Evolutionary conservation across 2,113 vertebrate species (phyloP), one percentile per base, ranked within the genome.

Genomic region (Genyomyrus donnyi): DNA sequence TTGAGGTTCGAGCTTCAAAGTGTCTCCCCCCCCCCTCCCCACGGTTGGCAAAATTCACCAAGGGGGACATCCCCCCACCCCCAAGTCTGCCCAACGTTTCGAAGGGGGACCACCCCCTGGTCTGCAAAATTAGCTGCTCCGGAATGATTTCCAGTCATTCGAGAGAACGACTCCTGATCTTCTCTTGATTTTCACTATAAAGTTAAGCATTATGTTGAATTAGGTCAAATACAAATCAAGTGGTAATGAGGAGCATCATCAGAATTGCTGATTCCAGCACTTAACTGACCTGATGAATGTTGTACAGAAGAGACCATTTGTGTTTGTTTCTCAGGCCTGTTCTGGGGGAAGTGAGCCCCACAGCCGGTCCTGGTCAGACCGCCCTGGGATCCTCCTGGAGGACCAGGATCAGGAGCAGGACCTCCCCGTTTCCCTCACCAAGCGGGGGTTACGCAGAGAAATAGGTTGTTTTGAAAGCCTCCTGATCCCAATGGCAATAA

Each of bases 401-500:
- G 13, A 3, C 0, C 13, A 45, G 80, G 19, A 84, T n/a, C 15
- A 21, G 80, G 27, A 77, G 10, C 42, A 48, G 19, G 80, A 35
- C 17, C 39, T 11, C 27, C 31, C 21, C 9, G 2, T 10, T 84
- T 84, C 9, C 42, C 19, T 13, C 0, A 21, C 21, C 24, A 48
- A 84, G 80, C 0, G 39, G 8, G 70, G 49, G 58, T 77, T 90
- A 53, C 24, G 39, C 88, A 89, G n/a, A 92, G 89, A 90, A 88
- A 56, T 86, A 90, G 17, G 10, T 42, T 3, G 56, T 45, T 92
- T 90, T 91, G 70, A 93, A 91, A 85, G 48, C 89, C 91, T 45
- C 19, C n/a, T 56, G 77, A 92, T 86, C 87, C 89, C 52, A 91
- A 62, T 50, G 8, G 62, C 39, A 80, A 89, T 21, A 58, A 89